Conservation (phyloP, 2,113 vertebrate species). For the Cisticola juncidis region DNA sequence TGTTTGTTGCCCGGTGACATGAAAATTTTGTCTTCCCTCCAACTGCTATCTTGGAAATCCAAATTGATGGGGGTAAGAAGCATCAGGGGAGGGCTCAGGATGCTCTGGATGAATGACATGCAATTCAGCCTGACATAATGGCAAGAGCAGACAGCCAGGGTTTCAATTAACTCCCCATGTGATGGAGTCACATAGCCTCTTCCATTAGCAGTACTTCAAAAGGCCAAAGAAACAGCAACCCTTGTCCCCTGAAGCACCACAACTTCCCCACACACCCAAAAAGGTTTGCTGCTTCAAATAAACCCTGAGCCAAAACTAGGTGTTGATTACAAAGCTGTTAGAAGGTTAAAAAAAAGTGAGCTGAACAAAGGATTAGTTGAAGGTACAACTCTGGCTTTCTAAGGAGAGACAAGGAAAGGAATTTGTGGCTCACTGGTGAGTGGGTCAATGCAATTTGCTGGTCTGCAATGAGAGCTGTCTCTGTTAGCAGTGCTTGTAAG, state of each 20-base stretch:
- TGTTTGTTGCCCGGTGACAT: not conserved
- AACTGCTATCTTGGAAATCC: not conserved
- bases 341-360: not conserved
- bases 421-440: not conserved
- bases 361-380: not conserved
- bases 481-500: not conserved
- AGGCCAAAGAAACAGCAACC: slow-evolving; percentile 11
- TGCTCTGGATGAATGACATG: not conserved
- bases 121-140: not conserved
- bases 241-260: not conserved
- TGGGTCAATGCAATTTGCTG: not conserved
- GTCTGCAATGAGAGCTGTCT: not conserved
- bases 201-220: slow-evolving; percentile 11
- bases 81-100: not conserved
- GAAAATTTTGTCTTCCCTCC: not conserved
- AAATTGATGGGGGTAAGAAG: not conserved
- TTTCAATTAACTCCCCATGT: slow-evolving; percentile 21
- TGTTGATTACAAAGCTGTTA: slow-evolving; percentile 15
- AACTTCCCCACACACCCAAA: not conserved
- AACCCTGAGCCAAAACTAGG: not conserved
- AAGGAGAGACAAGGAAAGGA: not conserved
- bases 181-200: not conserved
- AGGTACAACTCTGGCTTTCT: not conserved
- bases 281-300: not conserved
- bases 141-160: not conserved